Percentiles rank a stretch among this genome's conserved stretches.
Conservation (phyloP, 2,888 invertebrate genomes). For the Lithophane semibrunnea region DNA sequence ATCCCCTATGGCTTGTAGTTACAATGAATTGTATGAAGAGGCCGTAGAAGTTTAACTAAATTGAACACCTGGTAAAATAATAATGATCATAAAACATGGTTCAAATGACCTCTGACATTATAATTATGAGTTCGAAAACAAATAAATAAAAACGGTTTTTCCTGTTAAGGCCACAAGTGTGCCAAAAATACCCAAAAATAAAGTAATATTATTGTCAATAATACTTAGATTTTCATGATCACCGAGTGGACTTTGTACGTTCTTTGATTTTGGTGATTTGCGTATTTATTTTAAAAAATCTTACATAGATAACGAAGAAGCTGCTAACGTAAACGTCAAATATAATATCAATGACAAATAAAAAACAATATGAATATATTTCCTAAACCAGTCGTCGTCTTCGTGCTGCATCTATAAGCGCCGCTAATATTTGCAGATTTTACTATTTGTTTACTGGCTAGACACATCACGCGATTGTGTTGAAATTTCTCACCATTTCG, state of each 20-base stretch:
- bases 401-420: slow-evolving; percentile 20
- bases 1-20: no score
- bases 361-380: slow-evolving; percentile 14
- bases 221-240: slow-evolving; percentile 12
- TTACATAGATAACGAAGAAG: slow-evolving; percentile 7
- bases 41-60: not conserved
- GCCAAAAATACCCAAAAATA: not conserved
- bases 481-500: not conserved
- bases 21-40: not conserved
- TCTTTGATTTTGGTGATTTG: slow-evolving; percentile 13
- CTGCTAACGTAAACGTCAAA: slow-evolving; percentile 25
- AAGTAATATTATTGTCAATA: slow-evolving; percentile 15
- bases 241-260: not conserved
- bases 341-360: slow-evolving; percentile 40
- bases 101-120: not conserved
- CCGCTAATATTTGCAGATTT: slow-evolving; percentile 26
- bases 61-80: not conserved
- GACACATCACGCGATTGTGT: slow-evolving; percentile 7
- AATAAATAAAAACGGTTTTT: not conserved
- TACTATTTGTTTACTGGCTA: slow-evolving; percentile 14
- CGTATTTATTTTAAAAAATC: slow-evolving; percentile 20
- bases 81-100: not conserved
- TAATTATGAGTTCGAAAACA: not conserved
- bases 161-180: not conserved
- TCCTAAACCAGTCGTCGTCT: slow-evolving; percentile 20